Evolutionary conservation across 1,140 invertebrate genomes (phyloP), one percentile per base, ranked within the genome.

Genomic region (Neelides sp.): DNA sequence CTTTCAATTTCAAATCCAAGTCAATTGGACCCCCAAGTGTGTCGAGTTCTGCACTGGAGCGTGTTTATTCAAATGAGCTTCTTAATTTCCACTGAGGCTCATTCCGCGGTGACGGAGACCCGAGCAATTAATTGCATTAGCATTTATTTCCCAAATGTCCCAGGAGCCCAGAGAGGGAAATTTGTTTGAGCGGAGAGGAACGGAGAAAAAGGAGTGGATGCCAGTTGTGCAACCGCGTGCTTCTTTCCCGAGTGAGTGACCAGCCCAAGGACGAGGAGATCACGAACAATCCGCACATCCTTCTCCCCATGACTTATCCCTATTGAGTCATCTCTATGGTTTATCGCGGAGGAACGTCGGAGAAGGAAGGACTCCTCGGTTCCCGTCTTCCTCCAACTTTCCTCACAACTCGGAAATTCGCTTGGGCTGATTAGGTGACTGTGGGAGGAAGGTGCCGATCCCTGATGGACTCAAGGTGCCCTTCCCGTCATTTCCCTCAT

Each of bases 161-260:
- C n/a, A 45, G 26, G 42, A 45, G 42, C 8, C 42, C 8, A 30
- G 42, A 45, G 32, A 28, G 28, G 42, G 28, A 45, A 45, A 30
- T 30, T 30, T 45, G 42, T 30, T 28, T 45, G 3, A 28, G 22
- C 28, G 42, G 23, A 19, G 20, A 45, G n/a, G 10, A 17, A 30
- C 17, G 22, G 15, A 45, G 15, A 27, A 23, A 45, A 27, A 45
- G 13, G 23, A 40, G 35, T 40, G 44, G 39, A 44, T 45, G 13
- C n/a, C n/a, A n/a, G n/a, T n/a, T n/a, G n/a, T n/a, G n/a, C n/a
- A n/a, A n/a, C n/a, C n/a, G n/a, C n/a, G n/a, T n/a, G n/a, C n/a
- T n/a, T n/a, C n/a, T n/a, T n/a, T n/a, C n/a, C n/a, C 55, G 50
- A 57, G 55, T 57, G 50, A 57, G 32, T 57, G 55, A 57, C 55